Evolutionary conservation across 2,797 vertebrate genomes (phyloP).

Genomic region (Siniperca obscura): DNA sequence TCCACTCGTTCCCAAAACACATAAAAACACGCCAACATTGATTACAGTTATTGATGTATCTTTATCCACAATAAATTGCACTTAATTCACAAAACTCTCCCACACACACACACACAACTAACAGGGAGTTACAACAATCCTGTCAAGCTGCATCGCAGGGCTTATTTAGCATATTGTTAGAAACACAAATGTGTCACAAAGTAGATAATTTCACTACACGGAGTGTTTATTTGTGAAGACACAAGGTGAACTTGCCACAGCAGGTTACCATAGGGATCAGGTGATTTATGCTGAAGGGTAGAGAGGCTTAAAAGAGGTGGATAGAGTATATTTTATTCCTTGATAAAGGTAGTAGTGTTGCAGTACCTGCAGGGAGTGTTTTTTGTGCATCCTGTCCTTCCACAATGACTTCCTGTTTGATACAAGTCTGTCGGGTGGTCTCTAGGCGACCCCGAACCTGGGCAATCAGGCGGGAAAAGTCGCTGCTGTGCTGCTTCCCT

Average conservation of each 20-base stretch:
- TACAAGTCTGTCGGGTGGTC: constrained; percentile 33
- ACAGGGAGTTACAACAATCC: neutral
- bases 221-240: neutral
- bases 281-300: neutral
- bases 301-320: neutral
- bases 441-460: constrained; percentile 80
- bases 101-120: neutral
- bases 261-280: constrained; percentile 3
- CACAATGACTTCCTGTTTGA: constrained; percentile 66
- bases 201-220: neutral
- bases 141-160: neutral
- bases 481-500: constrained; percentile 85
- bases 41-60: neutral
- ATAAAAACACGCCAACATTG: neutral
- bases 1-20: neutral
- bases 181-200: neutral
- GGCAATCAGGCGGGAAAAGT: constrained; percentile 83
- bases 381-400: constrained; percentile 35
- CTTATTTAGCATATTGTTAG: constrained; percentile 1
- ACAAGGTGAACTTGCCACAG: constrained; percentile 5
- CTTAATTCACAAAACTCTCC: neutral
- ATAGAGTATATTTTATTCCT: neutral
- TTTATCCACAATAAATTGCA: constrained; percentile 2
- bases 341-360: neutral
- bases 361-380: constrained; percentile 59